phyloP scores from a whole-genome alignment of 2,113 vertebrate species.

The Paramormyrops kingsleyae region DNA sequence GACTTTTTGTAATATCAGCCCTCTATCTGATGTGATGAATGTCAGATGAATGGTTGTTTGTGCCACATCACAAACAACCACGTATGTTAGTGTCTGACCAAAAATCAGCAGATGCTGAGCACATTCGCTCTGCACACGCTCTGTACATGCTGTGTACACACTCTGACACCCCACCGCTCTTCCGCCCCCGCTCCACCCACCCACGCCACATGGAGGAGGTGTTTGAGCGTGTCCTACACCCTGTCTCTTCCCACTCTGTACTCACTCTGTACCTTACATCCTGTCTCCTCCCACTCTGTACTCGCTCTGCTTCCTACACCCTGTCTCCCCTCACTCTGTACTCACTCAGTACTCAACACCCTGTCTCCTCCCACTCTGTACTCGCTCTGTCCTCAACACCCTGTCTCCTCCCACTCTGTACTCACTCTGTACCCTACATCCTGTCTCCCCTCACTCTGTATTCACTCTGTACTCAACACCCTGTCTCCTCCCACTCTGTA shows the following conservation, averaged over 20 bases:
- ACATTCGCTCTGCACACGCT: background rate
- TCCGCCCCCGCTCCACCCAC: background rate
- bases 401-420: background rate
- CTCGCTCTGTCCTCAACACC: background rate
- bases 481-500: background rate
- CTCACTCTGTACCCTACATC: background rate
- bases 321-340: background rate
- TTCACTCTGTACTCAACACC: background rate
- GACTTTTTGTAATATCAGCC: background rate
- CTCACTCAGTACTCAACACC: background rate
- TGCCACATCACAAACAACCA: conserved; percentile 1
- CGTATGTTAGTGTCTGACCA: background rate
- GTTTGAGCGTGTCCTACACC: background rate
- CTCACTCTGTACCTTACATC: background rate
- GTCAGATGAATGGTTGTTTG: too few relatives aligned
- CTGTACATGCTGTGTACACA: background rate
- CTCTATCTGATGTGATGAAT: background rate
- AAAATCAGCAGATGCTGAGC: background rate
- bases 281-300: background rate
- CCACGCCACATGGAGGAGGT: background rate
- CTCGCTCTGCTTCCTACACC: background rate
- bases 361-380: background rate
- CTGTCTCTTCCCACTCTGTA: background rate
- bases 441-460: background rate
- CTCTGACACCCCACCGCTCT: background rate